Evolutionary conservation across 2,888 invertebrate species (phyloP), one percentile per base, ranked within the genome.

Genomic region (Apodemia duryi): DNA sequence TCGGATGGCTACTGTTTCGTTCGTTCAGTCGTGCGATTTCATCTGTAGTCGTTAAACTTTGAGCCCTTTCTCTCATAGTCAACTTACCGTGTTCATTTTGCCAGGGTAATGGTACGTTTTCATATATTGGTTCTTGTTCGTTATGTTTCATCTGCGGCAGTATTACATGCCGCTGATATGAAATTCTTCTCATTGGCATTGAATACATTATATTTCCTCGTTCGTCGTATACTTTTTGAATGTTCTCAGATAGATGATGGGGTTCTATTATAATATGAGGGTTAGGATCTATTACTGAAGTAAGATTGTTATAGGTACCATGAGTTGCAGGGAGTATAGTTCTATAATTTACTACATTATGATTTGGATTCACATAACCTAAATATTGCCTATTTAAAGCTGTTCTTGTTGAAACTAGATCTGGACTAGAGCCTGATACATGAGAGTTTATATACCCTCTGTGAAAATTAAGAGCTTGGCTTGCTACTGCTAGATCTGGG

Each of bases 401-500:
- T 62, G 94, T 94, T 65, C 95, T 93, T 11, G 95, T 94, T 0
- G 96, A 96, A 1, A 96, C 96, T 69, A 96, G 83, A 81, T 96
- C 96, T 0, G 96, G 96, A 75, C 95, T 96, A 0, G 96, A 96
- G 0, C 96, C 96, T 1, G 95, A 95, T 0, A 95, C 95, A 68
- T 95, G 93, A 0, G 93, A 80, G 68, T 85, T 88, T 43, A 91
- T 89, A 64, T 89, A 91, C 0, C 89, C 90, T 64, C 91, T 68
- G 62, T 90, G 90, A 73, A 91, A 91, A 67, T 87, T 88, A 0
- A 91, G 77, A 0, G 93, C 93, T 74, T 95, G 95, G 66, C 95
- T 94, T 2, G 95, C 95, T 1, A 94, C 94, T 0, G 97, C 97
- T 66, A 97, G 83, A 81, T 97, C 97, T 0, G 97, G 97, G 0